A percentile compares a stretch with the other conserved stretches of the same genome.
Evolutionary conservation across 2,797 vertebrate genomes (phyloP).

Genomic region (Hydrolagus colliei): DNA sequence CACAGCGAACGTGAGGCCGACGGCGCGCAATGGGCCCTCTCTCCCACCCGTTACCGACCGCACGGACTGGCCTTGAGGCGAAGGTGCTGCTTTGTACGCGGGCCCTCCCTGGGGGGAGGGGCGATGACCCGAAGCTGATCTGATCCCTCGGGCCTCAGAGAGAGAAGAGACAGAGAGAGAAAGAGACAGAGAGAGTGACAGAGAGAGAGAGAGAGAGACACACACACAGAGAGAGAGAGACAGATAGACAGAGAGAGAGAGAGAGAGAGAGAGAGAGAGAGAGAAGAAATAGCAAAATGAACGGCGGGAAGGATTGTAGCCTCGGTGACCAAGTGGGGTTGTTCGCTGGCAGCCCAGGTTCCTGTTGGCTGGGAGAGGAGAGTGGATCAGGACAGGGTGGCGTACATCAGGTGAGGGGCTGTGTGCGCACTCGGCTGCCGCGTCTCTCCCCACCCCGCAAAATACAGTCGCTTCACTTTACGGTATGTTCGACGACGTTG

Average conservation of each 20-base stretch:
- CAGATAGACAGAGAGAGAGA: no score
- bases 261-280: constrained; percentile 36
- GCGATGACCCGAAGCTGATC: not conserved
- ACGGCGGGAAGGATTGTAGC: constrained; percentile 81
- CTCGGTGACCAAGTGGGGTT: constrained; percentile 79
- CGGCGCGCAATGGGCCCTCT: not conserved
- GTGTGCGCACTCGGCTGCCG: no score
- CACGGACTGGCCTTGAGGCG: not conserved
- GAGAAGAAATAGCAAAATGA: constrained; percentile 80
- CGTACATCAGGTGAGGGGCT: constrained; percentile 71
- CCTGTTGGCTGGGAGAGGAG: constrained; percentile 86
- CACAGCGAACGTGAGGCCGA: not conserved
- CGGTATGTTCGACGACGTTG: no score
- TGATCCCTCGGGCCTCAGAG: not conserved
- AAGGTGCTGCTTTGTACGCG: not conserved
- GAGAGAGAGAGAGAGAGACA: not conserved
- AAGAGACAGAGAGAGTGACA: no score
- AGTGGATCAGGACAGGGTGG: constrained; percentile 70
- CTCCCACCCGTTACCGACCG: not conserved
- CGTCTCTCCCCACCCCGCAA: no score
- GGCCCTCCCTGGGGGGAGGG: not conserved
- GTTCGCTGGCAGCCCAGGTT: constrained; percentile 67
- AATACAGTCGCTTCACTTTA: no score
- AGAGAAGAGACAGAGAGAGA: no score
- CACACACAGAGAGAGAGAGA: no score